Percentiles rank a stretch among this genome's conserved stretches.
Evolutionary conservation across 2,113 vertebrate species (phyloP).

Genomic region (Rafetus swinhoei): DNA sequence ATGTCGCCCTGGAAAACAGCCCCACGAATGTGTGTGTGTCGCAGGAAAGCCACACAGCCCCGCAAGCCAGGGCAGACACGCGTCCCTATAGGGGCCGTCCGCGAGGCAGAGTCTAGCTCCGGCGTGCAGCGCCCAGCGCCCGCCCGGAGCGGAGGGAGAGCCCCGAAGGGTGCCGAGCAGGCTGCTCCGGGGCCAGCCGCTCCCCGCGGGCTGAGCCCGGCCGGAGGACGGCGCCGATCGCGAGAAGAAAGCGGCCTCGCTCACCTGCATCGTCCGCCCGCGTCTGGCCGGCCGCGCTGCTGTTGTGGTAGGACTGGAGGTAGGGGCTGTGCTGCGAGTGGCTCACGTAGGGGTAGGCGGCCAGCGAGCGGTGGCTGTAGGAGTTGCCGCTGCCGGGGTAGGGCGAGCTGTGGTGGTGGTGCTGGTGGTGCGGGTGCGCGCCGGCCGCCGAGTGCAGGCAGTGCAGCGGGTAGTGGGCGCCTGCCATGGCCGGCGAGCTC

Average conservation of each 20-base stretch:
- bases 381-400: constrained; percentile 91
- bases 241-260: constrained; percentile 69
- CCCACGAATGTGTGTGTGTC: no score
- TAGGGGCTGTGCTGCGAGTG: constrained; percentile 98
- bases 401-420: constrained; percentile 91
- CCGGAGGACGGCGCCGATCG: constrained; percentile 26
- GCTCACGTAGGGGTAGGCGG: constrained; percentile 96
- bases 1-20: not conserved
- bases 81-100: not conserved
- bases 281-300: constrained; percentile 90
- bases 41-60: no score
- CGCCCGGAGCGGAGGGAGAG: not conserved
- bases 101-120: not conserved
- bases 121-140: not conserved
- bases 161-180: not conserved
- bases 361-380: constrained; percentile 91
- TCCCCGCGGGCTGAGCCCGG: constrained; percentile 17
- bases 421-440: constrained; percentile 89
- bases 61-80: no score
- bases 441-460: constrained; percentile 93
- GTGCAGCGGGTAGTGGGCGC: constrained; percentile 95
- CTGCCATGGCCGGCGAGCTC: constrained; percentile 91
- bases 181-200: not conserved
- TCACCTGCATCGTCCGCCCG: constrained; percentile 98
- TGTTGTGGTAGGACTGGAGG: constrained; percentile 95